Conservation (phyloP, 2,888 invertebrate species). For the Unio delphinus region DNA sequence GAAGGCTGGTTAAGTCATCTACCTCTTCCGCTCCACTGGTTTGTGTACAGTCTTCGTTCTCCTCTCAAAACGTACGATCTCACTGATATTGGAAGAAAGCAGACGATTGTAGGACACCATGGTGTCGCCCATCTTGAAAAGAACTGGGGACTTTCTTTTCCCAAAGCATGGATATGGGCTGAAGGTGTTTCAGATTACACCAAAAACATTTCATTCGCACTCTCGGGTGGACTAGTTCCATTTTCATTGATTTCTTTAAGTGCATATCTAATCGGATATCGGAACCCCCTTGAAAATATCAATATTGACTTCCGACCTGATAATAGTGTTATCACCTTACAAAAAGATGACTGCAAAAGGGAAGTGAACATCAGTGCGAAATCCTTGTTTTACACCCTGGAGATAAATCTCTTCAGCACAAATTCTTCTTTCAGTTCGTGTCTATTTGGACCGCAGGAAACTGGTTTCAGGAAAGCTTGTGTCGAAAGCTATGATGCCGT, state of each 20-base stretch:
- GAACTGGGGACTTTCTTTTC: conserved; percentile 62
- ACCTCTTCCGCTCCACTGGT: conserved; percentile 59
- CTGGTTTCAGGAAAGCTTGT: conserved; percentile 49
- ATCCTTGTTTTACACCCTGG: conserved; percentile 29
- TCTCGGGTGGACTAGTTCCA: conserved; percentile 52
- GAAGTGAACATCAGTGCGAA: conserved; percentile 26
- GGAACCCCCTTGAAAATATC: conserved; percentile 42
- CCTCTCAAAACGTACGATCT: conserved; percentile 35
- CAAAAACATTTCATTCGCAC: conserved; percentile 35
- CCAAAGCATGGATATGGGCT: conserved; percentile 57
- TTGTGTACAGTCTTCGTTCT: conserved; percentile 55
- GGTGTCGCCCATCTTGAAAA: conserved; percentile 56
- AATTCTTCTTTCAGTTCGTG: conserved; percentile 46
- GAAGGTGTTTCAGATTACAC: conserved; percentile 36
- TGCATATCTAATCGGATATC: conserved; percentile 54
- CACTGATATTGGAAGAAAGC: conserved; percentile 22
- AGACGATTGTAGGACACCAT: conserved; percentile 11
- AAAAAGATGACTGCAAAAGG: conserved; percentile 46
- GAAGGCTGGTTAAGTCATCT: conserved; percentile 51
- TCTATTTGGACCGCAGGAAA: conserved; percentile 48
- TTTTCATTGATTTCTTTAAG: conserved; percentile 29
- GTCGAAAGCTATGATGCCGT: conserved; percentile 49
- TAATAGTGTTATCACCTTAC: conserved; percentile 33
- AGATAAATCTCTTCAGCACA: conserved; percentile 22
- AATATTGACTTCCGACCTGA: conserved; percentile 45